phyloP scores from a whole-genome alignment of 2,888 invertebrate species.

The Cryptosula pallasiana region DNA sequence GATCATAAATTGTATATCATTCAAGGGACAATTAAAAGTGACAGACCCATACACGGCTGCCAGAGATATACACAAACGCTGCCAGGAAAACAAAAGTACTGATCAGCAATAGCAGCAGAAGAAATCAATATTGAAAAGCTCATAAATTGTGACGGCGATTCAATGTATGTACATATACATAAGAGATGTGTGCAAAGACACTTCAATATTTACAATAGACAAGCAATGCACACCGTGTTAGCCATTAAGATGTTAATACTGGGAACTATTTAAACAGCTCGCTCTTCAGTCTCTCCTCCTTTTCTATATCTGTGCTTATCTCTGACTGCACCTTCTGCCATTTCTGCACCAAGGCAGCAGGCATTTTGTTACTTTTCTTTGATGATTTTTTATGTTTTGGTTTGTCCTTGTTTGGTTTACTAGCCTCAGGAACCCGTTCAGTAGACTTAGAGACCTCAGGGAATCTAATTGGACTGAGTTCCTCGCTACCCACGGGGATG shows the following conservation, averaged over 20 bases:
- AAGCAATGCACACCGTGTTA: not conserved
- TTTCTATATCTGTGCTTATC: not conserved
- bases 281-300: not conserved
- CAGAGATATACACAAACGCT: no score
- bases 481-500: not conserved
- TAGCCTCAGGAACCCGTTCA: not conserved
- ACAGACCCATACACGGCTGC: no score
- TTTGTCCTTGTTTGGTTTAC: not conserved
- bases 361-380: conserved; percentile 20
- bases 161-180: no score
- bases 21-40: no score
- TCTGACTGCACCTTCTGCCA: conserved; percentile 22
- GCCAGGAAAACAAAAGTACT: no score
- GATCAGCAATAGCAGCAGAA: no score
- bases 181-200: no score
- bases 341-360: conserved; percentile 14
- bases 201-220: not conserved
- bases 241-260: no score
- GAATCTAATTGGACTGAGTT: not conserved
- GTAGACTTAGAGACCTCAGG: not conserved
- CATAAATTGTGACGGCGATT: no score
- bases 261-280: not conserved
- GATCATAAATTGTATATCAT: no score
- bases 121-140: no score
- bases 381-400: conserved; percentile 1